Percentiles rank a stretch among this genome's conserved stretches.
phyloP scores from a whole-genome alignment of 2,113 vertebrate genomes.

The Callospermophilus lateralis region DNA sequence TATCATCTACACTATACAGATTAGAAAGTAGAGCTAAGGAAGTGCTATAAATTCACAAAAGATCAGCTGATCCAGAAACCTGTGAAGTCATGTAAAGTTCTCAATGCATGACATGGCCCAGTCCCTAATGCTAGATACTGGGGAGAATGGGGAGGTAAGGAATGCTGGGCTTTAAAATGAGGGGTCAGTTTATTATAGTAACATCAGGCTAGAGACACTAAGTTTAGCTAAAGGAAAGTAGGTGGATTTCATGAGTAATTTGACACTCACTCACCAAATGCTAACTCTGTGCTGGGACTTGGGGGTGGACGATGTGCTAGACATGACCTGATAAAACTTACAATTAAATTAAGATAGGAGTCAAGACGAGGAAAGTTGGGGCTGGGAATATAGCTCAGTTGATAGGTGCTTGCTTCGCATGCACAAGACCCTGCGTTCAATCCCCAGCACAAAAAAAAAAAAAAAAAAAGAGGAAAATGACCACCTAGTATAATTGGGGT shows the following conservation, averaged over 20 bases:
- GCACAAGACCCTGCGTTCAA: too few relatives aligned
- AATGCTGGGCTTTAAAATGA: background rate
- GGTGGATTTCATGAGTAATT: conserved; percentile 33
- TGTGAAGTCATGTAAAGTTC: background rate
- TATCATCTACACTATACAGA: background rate
- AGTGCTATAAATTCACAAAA: conserved; percentile 11
- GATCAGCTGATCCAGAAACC: background rate
- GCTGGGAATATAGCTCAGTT: too few relatives aligned
- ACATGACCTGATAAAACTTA: background rate
- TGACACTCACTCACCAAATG: background rate
- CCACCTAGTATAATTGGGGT: too few relatives aligned
- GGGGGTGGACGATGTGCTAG: background rate
- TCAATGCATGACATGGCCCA: background rate
- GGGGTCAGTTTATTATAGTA: background rate
- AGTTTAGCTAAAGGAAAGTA: background rate
- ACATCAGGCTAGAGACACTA: background rate
- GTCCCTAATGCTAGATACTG: background rate
- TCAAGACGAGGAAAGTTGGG: background rate
- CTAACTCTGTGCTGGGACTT: conserved; percentile 23
- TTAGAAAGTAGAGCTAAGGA: conserved; percentile 41
- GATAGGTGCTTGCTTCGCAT: too few relatives aligned
- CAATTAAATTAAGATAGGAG: conserved; percentile 2
- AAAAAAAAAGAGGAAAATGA: too few relatives aligned
- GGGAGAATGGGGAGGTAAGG: background rate
- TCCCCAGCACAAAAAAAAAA: too few relatives aligned